Evolutionary conservation across 2,888 invertebrate genomes (phyloP).

Genomic region (Iselma pallidipennis): DNA sequence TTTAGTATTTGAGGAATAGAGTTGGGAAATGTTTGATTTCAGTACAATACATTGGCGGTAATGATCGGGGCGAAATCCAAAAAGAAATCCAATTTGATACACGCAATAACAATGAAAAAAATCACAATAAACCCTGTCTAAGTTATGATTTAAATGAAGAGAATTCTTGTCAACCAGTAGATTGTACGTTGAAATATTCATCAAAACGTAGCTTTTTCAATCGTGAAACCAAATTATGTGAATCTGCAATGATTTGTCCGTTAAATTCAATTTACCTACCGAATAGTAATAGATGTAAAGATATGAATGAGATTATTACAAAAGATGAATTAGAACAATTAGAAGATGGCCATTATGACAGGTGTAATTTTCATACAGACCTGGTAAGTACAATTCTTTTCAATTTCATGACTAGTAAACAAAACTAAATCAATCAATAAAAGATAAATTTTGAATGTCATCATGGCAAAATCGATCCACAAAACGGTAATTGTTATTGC

Average conservation of each 20-base stretch:
- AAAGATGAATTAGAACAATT: conserved; percentile 43
- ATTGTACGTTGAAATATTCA: conserved; percentile 62
- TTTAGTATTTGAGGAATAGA: conserved; percentile 39
- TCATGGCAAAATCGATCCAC: conserved; percentile 47
- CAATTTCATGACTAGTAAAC: background rate
- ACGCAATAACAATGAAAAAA: background rate
- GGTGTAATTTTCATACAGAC: background rate
- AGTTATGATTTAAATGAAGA: conserved; percentile 57
- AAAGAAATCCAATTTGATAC: conserved; percentile 21
- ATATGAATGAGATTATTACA: conserved; percentile 48
- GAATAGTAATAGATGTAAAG: conserved; percentile 52
- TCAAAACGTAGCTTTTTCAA: conserved; percentile 60
- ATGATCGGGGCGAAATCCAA: conserved; percentile 25
- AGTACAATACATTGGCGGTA: conserved; percentile 31
- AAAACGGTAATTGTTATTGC: conserved; percentile 53
- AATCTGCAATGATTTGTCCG: conserved; percentile 51
- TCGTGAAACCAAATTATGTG: conserved; percentile 45
- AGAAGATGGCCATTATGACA: conserved; percentile 31
- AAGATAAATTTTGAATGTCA: conserved; percentile 52
- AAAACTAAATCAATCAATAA: too few relatives aligned
- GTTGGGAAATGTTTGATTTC: conserved; percentile 38
- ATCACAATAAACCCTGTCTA: conserved; percentile 35
- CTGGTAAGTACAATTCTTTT: conserved; percentile 10
- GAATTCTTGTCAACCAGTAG: conserved; percentile 57
- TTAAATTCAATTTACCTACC: conserved; percentile 36